Evolutionary conservation across 2,797 vertebrate species (phyloP), one percentile per base, ranked within the genome.

Genomic region (Heliangelus exortis): DNA sequence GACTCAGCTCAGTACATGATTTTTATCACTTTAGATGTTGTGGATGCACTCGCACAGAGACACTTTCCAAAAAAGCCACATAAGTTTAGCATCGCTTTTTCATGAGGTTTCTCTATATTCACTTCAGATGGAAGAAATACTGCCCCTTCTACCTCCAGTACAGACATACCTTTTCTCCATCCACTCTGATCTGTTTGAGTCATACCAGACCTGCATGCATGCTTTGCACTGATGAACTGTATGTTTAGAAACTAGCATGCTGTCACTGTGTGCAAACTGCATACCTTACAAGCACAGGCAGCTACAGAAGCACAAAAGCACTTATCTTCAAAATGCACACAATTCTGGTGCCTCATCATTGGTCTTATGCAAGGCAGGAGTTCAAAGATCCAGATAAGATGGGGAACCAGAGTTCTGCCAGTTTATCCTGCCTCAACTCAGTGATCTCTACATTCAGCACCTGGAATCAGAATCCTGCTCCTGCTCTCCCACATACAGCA

Each of bases 1-100:
- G 12, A 94, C 91, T 97, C 92, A 95, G 95, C 78, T 94, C 84
- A 1, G 91, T 41, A 93, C 83, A 71, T 65, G 95, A 96, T 95
- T 87, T 92, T 97, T 96, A 97, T 96, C 92, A 45, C 69, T 75
- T 33, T 67, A 33, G 61, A 69, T 72, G 47, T 26, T 89, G 93
- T 84, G 94, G 91, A 93, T 90, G 68, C 86, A 77, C 74, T 79
- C 80, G 78, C 71, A 86, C 51, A 92, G 59, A 92, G 59, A 75
- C 65, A 51, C 57, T 87, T 96, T 95, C 85, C 88, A 94, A 92
- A 92, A 92, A 94, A 91, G 77, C 67, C 53, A 61, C 71, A 7
- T 50, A 25, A 58, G 28, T 90, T 80, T 73, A 87, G 67, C 0
- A 0, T 7, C 13, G 16, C 6, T 55, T 94, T 94, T 87, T 87